phyloP scores from a whole-genome alignment of 2,888 invertebrate species.

The Gonocerus acuteangulatus region DNA sequence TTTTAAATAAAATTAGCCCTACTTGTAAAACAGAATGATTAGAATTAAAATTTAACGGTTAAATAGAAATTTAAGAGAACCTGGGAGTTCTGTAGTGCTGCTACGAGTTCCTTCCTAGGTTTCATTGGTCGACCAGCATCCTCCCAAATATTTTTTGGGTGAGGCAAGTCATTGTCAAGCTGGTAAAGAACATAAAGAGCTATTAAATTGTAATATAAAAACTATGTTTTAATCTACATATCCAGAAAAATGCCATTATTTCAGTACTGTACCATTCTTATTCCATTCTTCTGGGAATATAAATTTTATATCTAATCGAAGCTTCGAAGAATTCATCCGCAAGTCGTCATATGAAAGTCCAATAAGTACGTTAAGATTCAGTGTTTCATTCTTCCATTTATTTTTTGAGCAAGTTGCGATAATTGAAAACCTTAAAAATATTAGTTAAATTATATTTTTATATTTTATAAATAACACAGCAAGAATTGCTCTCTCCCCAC shows the following conservation, averaged over 20 bases:
- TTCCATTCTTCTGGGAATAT: neutral
- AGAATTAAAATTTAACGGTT: no score
- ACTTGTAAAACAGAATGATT: no score
- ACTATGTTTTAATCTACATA: no score
- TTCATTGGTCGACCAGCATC: neutral
- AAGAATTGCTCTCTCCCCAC: no score
- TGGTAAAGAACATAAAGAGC: conserved; percentile 1
- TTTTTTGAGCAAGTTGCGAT: neutral
- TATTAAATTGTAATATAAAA: neutral
- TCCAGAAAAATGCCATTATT: conserved; percentile 1
- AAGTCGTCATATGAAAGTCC: neutral
- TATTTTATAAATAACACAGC: no score
- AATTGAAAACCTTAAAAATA: conserved; percentile 1
- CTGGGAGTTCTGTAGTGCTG: neutral
- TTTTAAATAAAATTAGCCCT: no score
- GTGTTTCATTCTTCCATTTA: neutral
- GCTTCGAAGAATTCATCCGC: neutral
- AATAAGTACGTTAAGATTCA: neutral
- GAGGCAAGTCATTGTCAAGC: neutral
- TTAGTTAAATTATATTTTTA: no score
- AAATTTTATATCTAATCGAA: neutral
- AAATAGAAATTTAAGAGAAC: no score
- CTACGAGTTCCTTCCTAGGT: neutral
- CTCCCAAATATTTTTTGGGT: conserved; percentile 7
- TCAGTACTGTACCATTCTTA: neutral